Conservation (phyloP, 1,140 invertebrate species). For the Agrypnia vestita region DNA sequence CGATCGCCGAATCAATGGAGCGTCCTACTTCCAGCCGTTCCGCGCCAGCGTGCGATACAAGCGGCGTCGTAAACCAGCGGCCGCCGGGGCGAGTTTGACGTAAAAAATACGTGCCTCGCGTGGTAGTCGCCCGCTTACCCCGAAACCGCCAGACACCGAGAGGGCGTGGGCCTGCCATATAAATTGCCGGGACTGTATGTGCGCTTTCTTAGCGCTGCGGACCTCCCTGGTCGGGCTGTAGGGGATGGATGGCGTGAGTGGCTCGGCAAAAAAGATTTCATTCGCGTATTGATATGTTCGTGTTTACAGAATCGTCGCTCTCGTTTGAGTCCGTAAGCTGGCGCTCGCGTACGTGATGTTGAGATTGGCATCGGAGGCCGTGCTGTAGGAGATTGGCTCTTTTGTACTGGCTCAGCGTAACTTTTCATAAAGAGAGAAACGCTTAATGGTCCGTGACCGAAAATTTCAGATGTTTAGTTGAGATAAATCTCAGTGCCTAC, state of each 20-base stretch:
- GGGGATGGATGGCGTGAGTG: neutral
- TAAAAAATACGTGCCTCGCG: slow-evolving; percentile 55
- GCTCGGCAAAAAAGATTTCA: neutral
- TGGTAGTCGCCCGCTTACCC: slow-evolving; percentile 49
- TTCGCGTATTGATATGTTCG: no score
- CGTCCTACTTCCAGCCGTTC: slow-evolving; percentile 35
- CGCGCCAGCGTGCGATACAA: slow-evolving; percentile 37
- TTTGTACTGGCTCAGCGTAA: no score
- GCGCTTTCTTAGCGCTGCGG: slow-evolving; percentile 17
- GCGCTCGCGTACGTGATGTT: no score
- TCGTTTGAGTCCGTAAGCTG: no score
- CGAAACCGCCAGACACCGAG: slow-evolving; percentile 10
- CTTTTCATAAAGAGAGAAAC: no score
- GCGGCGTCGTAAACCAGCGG: slow-evolving; percentile 51
- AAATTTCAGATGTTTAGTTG: no score
- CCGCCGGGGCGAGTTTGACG: slow-evolving; percentile 40
- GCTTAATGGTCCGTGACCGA: no score
- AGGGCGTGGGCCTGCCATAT: slow-evolving; percentile 31
- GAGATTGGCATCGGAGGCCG: no score
- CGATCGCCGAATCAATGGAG: slow-evolving; percentile 42
- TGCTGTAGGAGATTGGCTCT: no score
- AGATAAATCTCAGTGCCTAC: no score
- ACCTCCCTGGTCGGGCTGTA: neutral
- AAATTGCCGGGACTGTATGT: slow-evolving; percentile 21
- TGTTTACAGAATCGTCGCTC: no score